Base-by-base conservation (phyloP, 2,888 invertebrate genomes). In the Dione vanillae region DNA sequence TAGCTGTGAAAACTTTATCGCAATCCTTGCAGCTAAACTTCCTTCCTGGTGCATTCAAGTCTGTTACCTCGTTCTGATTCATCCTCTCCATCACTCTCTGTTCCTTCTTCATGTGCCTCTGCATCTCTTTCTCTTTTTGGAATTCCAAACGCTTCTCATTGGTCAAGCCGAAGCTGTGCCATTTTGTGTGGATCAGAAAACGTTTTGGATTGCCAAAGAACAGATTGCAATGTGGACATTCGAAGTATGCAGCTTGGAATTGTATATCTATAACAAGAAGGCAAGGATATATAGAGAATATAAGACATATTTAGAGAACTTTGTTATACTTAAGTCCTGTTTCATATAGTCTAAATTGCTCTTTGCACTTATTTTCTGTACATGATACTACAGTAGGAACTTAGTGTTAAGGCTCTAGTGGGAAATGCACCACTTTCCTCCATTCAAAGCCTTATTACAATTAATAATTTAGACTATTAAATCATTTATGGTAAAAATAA, bases 111-210 rank as follows among this genome's bases (percentile, higher is more conserved):
- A 80, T 74, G 67, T 80, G 77, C 16, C 78, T 78, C 64, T 78
- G 78, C 76, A 78, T 77, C 61, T 86, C 83, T 40, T 81, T 83
- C 41, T 85, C 84, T 70, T 78, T 83, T 0, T 82, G 79, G 10
- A 83, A 54, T 19, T 88, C 86, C 37, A 79, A 68, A 12, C 86
- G 78, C 68, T 83, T 86, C 37, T 86, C 83, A 9, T 85, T 84
- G 0, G 85, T 85, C 0, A 87, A 76, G 0, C 92, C 92, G 19
- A 92, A 89, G 0, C 84, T 80, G 71, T 94, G 93, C 93, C 93
- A 94, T 61, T 93, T 93, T 2, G 80, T 78, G 69, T 94, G 93
- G 0, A 93, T 84, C 0, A 93, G 80, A 67, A 90, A 92, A 1
- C 93, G 77, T 62, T 93, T 93, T 0, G 90, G 89, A 65, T 92